These are phyloP conservation scores for Ivindomyrus marchei DNA, from an alignment of 2,113 vertebrate genomes.

Conservation along the genomic window DNA sequence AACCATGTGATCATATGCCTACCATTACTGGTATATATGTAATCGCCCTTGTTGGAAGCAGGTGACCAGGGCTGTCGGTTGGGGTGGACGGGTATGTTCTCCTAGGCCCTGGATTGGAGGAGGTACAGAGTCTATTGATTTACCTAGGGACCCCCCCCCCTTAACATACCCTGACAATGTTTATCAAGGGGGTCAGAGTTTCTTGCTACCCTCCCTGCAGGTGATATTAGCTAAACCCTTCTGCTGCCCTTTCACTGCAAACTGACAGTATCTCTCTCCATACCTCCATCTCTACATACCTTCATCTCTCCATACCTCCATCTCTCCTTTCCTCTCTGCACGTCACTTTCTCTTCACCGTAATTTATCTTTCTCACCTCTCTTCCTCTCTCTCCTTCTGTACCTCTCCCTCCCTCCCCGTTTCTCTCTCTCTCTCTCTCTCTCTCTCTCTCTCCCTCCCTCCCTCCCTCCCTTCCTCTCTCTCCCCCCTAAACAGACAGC, in stretches of 20 bases:
- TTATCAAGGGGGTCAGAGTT: background rate
- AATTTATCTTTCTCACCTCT: slow-evolving; percentile 14
- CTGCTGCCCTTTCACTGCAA: background rate
- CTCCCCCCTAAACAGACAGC: background rate
- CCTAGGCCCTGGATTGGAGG: background rate
- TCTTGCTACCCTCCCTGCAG: background rate
- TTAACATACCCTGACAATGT: background rate
- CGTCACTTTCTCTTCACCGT: background rate
- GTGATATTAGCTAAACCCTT: background rate
- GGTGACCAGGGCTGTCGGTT: background rate
- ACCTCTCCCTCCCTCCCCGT: slow-evolving; percentile 15
- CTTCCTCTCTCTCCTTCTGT: background rate
- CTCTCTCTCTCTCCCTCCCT: background rate
- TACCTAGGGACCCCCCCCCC: background rate
- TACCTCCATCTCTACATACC: background rate
- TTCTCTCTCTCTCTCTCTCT: background rate
- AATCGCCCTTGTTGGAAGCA: background rate
- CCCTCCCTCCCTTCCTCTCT: background rate
- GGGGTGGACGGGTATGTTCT: background rate
- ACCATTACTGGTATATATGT: background rate
- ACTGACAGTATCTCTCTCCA: background rate
- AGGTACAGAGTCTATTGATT: background rate
- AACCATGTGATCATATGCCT: background rate
- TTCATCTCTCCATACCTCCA: background rate
- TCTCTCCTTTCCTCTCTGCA: background rate